phyloP scores from a whole-genome alignment of 2,888 invertebrate species.

The Dyspetes luteomarginatus region DNA sequence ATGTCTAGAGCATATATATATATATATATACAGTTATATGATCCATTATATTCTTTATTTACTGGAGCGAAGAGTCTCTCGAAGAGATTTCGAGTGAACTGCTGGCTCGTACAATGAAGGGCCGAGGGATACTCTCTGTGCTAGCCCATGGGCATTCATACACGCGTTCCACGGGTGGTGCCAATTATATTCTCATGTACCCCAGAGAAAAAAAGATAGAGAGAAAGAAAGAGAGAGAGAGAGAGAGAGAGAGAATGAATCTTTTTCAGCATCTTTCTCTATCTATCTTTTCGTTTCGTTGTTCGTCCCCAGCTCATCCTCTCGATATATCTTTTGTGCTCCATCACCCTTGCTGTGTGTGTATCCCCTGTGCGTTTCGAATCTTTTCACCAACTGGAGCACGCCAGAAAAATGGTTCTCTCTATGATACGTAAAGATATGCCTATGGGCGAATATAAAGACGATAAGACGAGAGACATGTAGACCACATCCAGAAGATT shows the following conservation, averaged over 20 bases:
- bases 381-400: constrained; percentile 30
- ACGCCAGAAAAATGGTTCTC: constrained; percentile 19
- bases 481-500: too few species aligned
- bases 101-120: constrained; percentile 64
- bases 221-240: too few species aligned
- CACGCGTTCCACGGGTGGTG: constrained; percentile 67
- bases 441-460: background rate
- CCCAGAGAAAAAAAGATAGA: constrained; percentile 34
- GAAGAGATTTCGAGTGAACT: constrained; percentile 68
- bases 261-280: constrained; percentile 31
- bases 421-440: background rate
- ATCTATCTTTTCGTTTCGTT: constrained; percentile 20
- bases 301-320: constrained; percentile 31
- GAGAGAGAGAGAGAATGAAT: too few species aligned
- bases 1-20: constrained; percentile 27
- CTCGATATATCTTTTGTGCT: constrained; percentile 34
- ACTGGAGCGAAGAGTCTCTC: constrained; percentile 67
- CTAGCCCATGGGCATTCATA: constrained; percentile 50
- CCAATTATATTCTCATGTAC: constrained; percentile 79
- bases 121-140: constrained; percentile 47
- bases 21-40: constrained; percentile 24
- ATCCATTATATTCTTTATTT: constrained; percentile 69
- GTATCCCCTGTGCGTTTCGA: constrained; percentile 1
- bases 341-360: constrained; percentile 26
- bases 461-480: background rate